Percentiles rank a stretch among this genome's conserved stretches.
Evolutionary conservation across 2,113 vertebrate genomes (phyloP).

Genomic region (Reinhardtius hippoglossoides): DNA sequence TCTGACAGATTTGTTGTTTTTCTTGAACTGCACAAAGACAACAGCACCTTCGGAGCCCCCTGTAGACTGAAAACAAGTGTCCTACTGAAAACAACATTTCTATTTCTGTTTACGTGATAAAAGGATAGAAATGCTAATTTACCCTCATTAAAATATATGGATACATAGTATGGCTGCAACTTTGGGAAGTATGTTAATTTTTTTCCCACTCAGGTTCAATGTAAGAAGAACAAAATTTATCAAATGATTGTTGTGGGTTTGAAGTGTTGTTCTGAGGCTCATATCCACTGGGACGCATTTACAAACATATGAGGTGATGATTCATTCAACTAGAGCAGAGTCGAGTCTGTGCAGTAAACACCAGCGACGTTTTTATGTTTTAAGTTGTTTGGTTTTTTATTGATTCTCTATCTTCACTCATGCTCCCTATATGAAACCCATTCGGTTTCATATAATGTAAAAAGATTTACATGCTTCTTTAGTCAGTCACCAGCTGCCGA

Average conservation of each 20-base stretch:
- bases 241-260: conserved; percentile 22
- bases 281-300: conserved; percentile 38
- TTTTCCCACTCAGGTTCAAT: conserved; percentile 13
- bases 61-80: conserved; percentile 15
- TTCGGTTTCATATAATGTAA: background rate
- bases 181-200: conserved; percentile 19
- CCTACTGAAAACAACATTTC: conserved; percentile 15
- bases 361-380: background rate
- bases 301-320: conserved; percentile 28
- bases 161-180: conserved; percentile 37
- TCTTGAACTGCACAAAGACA: conserved; percentile 8
- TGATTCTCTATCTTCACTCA: background rate
- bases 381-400: background rate
- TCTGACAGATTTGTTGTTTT: conserved; percentile 26
- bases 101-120: conserved; percentile 69
- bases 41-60: conserved; percentile 19
- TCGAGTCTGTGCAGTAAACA: conserved; percentile 26
- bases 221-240: conserved; percentile 53
- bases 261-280: background rate
- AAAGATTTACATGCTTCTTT: background rate
- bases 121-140: conserved; percentile 70
- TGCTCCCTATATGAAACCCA: background rate
- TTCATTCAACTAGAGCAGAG: conserved; percentile 40
- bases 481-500: background rate
- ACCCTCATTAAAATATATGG: conserved; percentile 74